Base-by-base conservation (phyloP, 2,888 invertebrate species). In the Abrostola triplasia region DNA sequence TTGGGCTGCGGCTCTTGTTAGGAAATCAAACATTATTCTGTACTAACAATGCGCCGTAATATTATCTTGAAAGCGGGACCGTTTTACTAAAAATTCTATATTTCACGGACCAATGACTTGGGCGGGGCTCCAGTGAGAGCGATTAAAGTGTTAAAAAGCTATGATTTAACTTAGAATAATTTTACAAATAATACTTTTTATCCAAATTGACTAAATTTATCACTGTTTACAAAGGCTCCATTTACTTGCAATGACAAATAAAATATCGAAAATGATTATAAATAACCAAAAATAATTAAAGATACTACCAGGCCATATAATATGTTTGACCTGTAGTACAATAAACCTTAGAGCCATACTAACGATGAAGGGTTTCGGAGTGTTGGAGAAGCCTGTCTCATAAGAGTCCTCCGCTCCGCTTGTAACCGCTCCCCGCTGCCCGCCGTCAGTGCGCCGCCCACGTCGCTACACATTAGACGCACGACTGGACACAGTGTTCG, bases 401-500 rank as follows among this genome's bases (percentile, higher is more conserved):
- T n/a, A n/a, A n/a, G n/a, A 47, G 7, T 36, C 8, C 44, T 8
- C 44, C 61, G 59, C 63, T 75, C 51, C 77, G 67, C 74, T 60
- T 5, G 7, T 67, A 65, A 51, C 59, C 67, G 67, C 76, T 64
- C 49, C 59, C 70, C 77, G 77, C 79, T 81, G 10, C 5, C 69
- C 82, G 82, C 84, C 72, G 0, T 8, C 72, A 79, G 58, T 76
- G 62, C 41, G 55, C 64, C 82, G 40, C 72, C 49, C 86, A 50
- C 70, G 92, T 92, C 93, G 83, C 73, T 82, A 83, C 86, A 75
- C 78, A 89, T 93, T 91, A 91, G 77, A 80, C 89, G 92, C 88
- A 79, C 89, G 88, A 83, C 79, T 85, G 85, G 75, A 75, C 88
- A 67, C 84, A 80, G 77, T 83, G 88, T 87, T 85, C 90, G 90